Conservation (phyloP, 2,888 invertebrate species). For the Hanleya hanleyi region DNA sequence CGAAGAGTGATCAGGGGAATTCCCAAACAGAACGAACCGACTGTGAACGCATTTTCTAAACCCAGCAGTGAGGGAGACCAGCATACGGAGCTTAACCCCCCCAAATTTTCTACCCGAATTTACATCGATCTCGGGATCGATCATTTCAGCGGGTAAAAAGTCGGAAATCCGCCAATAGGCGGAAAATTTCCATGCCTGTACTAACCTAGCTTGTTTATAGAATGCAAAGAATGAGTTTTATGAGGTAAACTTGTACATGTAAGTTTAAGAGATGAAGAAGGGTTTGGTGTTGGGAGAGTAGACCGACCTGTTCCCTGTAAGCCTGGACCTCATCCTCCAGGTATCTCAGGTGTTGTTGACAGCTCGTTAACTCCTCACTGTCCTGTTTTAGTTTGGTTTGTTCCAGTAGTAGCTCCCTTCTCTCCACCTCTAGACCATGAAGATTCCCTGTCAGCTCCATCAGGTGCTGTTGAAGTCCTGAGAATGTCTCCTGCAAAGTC, state of each 20-base stretch:
- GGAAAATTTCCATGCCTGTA: too few relatives aligned
- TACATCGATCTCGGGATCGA: too few relatives aligned
- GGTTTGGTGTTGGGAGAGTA: neutral
- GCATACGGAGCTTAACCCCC: too few relatives aligned
- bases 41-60: too few relatives aligned
- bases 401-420: constrained; percentile 56
- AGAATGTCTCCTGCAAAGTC: constrained; percentile 58
- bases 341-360: constrained; percentile 14
- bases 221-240: neutral
- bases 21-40: too few relatives aligned
- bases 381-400: constrained; percentile 53
- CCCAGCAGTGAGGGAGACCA: too few relatives aligned
- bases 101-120: too few relatives aligned
- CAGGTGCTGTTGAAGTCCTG: constrained; percentile 64
- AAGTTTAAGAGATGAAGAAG: neutral
- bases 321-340: constrained; percentile 42
- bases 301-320: constrained; percentile 41
- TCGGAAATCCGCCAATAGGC: too few relatives aligned
- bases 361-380: constrained; percentile 19
- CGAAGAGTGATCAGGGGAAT: too few relatives aligned
- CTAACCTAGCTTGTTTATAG: neutral
- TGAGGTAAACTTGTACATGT: neutral
- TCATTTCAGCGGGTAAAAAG: too few relatives aligned
- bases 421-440: constrained; percentile 65
- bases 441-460: constrained; percentile 66